Percentiles rank a stretch among this genome's conserved stretches.
phyloP scores from a whole-genome alignment of 2,888 invertebrate species.

The Eucriotettix oculatus region DNA sequence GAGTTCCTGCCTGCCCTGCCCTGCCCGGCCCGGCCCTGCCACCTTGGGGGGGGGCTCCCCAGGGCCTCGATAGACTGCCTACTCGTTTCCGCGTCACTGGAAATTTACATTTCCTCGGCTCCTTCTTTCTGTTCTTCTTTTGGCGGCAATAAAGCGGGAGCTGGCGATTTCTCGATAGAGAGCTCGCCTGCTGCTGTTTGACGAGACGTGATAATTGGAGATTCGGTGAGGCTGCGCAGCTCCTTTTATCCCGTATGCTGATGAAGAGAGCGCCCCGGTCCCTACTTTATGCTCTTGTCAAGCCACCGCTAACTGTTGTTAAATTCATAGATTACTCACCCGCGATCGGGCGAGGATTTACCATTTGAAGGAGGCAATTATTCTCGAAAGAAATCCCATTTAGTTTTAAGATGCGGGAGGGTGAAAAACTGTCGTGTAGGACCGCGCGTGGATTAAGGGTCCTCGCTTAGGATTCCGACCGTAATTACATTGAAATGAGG shows the following conservation, averaged over 20 bases:
- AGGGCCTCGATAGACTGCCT: constrained; percentile 10
- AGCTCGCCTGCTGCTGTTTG: constrained; percentile 11
- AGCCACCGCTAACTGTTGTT: constrained; percentile 10
- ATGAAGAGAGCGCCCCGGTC: not conserved
- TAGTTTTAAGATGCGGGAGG: constrained; percentile 2
- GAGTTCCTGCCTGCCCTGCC: not conserved
- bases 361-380: constrained; percentile 11
- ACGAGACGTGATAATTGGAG: constrained; percentile 15
- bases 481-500: constrained; percentile 11
- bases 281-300: constrained; percentile 6
- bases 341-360: constrained; percentile 8
- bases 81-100: constrained; percentile 12
- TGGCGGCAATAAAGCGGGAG: constrained; percentile 3
- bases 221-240: constrained; percentile 4
- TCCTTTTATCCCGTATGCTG: constrained; percentile 2
- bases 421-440: not conserved
- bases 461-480: constrained; percentile 1
- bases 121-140: constrained; percentile 8
- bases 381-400: constrained; percentile 12
- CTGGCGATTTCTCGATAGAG: constrained; percentile 10
- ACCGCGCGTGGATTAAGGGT: constrained; percentile 3
- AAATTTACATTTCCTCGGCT: constrained; percentile 13
- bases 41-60: not conserved
- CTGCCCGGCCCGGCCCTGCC: not conserved
- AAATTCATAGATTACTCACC: constrained; percentile 10